Conservation (phyloP, 2,888 invertebrate genomes). For the Noctua comes region DNA sequence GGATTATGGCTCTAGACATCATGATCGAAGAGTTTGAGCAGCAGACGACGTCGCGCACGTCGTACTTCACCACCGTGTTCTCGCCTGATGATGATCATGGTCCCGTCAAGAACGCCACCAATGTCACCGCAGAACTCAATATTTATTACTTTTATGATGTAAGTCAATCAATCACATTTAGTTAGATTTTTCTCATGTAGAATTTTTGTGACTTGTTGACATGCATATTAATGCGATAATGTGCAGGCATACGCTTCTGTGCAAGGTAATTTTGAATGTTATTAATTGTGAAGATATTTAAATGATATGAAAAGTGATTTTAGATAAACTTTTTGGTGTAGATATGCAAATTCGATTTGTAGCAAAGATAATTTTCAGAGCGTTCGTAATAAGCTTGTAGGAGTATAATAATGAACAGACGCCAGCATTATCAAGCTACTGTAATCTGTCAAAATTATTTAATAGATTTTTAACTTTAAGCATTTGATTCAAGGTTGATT, state of each 20-base stretch:
- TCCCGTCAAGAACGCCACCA: conserved; percentile 68
- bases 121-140: conserved; percentile 74
- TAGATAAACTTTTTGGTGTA: not conserved
- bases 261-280: not conserved
- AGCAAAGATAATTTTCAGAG: not conserved
- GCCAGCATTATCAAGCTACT: too few relatives aligned
- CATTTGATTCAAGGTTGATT: too few relatives aligned
- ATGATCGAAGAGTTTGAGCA: conserved; percentile 78
- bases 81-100: conserved; percentile 65
- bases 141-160: conserved; percentile 84
- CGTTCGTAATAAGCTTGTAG: not conserved
- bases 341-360: not conserved
- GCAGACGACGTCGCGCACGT: conserved; percentile 76
- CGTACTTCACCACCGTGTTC: conserved; percentile 74
- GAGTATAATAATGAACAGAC: not conserved
- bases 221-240: not conserved
- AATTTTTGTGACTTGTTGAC: not conserved
- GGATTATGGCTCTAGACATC: conserved; percentile 80
- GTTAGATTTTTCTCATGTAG: too few relatives aligned
- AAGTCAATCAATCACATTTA: not conserved
- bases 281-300: not conserved
- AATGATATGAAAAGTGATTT: conserved; percentile 8
- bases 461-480: too few relatives aligned
- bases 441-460: too few relatives aligned
- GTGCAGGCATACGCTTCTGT: not conserved